phyloP scores from a whole-genome alignment of 2,113 vertebrate species.

The Oncorhynchus gorbuscha region DNA sequence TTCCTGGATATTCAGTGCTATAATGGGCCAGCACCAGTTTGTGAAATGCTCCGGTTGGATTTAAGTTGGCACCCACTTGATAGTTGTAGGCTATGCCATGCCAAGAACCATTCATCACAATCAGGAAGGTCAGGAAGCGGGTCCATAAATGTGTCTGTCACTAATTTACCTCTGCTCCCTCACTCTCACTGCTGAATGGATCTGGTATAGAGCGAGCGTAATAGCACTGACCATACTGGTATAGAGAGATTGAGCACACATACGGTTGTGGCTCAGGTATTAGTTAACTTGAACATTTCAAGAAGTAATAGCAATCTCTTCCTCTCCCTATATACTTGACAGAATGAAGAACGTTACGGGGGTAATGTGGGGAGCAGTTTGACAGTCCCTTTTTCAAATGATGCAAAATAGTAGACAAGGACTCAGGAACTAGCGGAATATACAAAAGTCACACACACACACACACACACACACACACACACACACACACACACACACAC shows the following conservation, averaged over 20 bases:
- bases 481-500: no score
- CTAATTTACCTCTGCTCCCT: constrained; percentile 57
- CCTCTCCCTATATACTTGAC: no score
- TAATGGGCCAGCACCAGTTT: constrained; percentile 35
- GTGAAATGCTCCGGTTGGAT: constrained; percentile 52
- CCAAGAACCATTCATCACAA: constrained; percentile 61
- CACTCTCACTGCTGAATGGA: constrained; percentile 50
- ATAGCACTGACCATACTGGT: no score
- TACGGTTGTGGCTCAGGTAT: no score
- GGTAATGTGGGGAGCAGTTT: no score
- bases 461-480: no score
- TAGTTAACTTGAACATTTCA: no score
- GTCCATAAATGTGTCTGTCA: constrained; percentile 68
- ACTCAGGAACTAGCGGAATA: not conserved
- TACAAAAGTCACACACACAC: not conserved
- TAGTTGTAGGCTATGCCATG: constrained; percentile 44
- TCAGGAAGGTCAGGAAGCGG: constrained; percentile 53
- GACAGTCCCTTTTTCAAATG: no score
- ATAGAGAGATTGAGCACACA: no score
- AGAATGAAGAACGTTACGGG: no score
- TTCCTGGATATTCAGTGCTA: constrained; percentile 27
- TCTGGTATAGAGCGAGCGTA: constrained; percentile 21
- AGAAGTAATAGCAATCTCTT: no score
- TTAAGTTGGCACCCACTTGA: constrained; percentile 56
- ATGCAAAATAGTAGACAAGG: not conserved